These are phyloP conservation scores for Gavia stellata DNA, from an alignment of 2,113 vertebrate species.

Conservation along the genomic window DNA sequence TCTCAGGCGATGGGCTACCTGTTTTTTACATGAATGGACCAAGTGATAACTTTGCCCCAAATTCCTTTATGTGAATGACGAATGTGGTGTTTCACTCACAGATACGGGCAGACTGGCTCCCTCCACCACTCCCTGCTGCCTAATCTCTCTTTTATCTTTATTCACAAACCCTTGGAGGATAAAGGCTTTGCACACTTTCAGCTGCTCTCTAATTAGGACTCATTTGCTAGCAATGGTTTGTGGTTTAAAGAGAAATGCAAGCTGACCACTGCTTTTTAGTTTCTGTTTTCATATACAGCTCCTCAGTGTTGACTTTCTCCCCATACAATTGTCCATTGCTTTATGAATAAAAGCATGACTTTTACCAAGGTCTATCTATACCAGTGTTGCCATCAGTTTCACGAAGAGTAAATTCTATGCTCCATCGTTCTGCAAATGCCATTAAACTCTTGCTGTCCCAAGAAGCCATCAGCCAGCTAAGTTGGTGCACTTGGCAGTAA, in stretches of 20 bases:
- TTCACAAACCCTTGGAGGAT: slow-evolving; percentile 37
- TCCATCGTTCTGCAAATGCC: neutral
- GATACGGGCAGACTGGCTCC: neutral
- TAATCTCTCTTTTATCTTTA: slow-evolving; percentile 60
- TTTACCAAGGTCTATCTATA: neutral
- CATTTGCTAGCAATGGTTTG: neutral
- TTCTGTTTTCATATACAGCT: slow-evolving; percentile 22
- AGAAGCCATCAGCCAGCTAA: neutral
- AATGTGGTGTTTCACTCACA: neutral
- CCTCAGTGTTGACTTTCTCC: neutral
- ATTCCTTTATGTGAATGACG: slow-evolving; percentile 9
- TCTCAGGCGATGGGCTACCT: neutral
- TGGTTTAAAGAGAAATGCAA: slow-evolving; percentile 1
- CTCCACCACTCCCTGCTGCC: neutral
- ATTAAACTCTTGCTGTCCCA: neutral
- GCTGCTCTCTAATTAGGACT: slow-evolving; percentile 54
- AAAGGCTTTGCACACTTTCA: slow-evolving; percentile 32
- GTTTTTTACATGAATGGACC: neutral
- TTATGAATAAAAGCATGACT: neutral
- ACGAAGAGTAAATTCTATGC: neutral
- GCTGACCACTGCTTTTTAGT: neutral
- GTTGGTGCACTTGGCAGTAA: neutral
- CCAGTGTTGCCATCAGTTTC: neutral
- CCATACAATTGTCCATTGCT: neutral
- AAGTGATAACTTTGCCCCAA: neutral